Conservation (phyloP, 2,888 invertebrate species). For the Eugnorisma glareosa region DNA sequence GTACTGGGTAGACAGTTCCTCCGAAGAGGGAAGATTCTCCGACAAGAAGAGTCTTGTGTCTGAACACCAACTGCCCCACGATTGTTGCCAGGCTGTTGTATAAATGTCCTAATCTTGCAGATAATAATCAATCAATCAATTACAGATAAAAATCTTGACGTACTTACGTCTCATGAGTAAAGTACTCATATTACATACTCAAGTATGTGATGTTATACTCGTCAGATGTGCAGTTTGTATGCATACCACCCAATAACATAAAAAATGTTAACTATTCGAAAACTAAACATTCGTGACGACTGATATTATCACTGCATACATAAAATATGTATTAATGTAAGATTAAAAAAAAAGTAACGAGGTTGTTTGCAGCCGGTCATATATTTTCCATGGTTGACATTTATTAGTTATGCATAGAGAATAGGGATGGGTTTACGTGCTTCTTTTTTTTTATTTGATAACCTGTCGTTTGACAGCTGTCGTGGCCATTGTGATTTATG, state of each 20-base stretch:
- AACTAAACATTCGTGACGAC: conserved; percentile 33
- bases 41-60: background rate
- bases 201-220: too few relatives aligned
- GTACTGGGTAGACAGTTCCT: background rate
- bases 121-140: too few relatives aligned
- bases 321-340: conserved; percentile 34
- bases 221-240: background rate
- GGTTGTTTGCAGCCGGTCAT: conserved; percentile 26
- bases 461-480: background rate
- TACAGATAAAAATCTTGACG: too few relatives aligned
- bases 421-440: conserved; percentile 19
- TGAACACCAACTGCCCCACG: background rate
- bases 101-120: background rate
- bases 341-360: conserved; percentile 39
- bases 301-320: conserved; percentile 33
- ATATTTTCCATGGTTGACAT: conserved; percentile 38
- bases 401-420: conserved; percentile 32
- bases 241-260: conserved; percentile 6
- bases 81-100: background rate
- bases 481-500: conserved; percentile 13
- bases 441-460: conserved; percentile 17
- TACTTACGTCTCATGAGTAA: too few relatives aligned
- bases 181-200: too few relatives aligned
- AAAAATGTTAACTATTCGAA: conserved; percentile 2
- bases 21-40: background rate